phyloP scores from a whole-genome alignment of 2,797 vertebrate species.

The Sandelia bainsii region DNA sequence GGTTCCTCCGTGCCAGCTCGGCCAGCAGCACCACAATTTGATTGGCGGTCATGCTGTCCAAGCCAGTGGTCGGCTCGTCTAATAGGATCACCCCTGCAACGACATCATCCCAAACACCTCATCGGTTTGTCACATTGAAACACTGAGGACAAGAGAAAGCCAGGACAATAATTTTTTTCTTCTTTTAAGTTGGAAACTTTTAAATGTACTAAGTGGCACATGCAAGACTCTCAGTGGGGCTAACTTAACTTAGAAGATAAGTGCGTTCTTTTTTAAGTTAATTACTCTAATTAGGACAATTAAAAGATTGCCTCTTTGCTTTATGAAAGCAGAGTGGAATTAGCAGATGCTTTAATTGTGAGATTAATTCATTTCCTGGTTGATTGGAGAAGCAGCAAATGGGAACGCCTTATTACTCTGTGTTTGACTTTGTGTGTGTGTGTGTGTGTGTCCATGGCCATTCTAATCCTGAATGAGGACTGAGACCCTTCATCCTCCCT shows the following conservation, averaged over 20 bases:
- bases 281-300: slow-evolving; percentile 85
- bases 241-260: slow-evolving; percentile 77
- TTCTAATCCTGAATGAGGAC: slow-evolving; percentile 83
- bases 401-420: slow-evolving; percentile 82
- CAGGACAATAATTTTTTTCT: slow-evolving; percentile 56
- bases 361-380: slow-evolving; percentile 89
- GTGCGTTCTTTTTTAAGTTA: slow-evolving; percentile 72
- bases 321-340: slow-evolving; percentile 83
- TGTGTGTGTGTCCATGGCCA: slow-evolving; percentile 56
- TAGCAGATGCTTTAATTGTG: slow-evolving; percentile 86
- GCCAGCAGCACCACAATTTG: slow-evolving; percentile 91
- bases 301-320: slow-evolving; percentile 85
- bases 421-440: slow-evolving; percentile 64
- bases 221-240: slow-evolving; percentile 67
- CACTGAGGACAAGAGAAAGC: slow-evolving; percentile 35
- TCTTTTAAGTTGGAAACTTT: slow-evolving; percentile 68
- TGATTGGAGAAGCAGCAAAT: slow-evolving; percentile 85
- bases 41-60: slow-evolving; percentile 97
- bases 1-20: slow-evolving; percentile 89
- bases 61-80: slow-evolving; percentile 95
- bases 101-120: slow-evolving; percentile 49
- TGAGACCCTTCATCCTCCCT: slow-evolving; percentile 74
- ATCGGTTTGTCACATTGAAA: slow-evolving; percentile 37
- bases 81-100: slow-evolving; percentile 92
- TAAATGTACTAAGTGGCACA: slow-evolving; percentile 71